Percentiles rank a stretch among this genome's conserved stretches.
These are phyloP conservation scores for Nycticryphes semicollaris DNA, from an alignment of 2,113 vertebrate genomes.

Conservation along the genomic window DNA sequence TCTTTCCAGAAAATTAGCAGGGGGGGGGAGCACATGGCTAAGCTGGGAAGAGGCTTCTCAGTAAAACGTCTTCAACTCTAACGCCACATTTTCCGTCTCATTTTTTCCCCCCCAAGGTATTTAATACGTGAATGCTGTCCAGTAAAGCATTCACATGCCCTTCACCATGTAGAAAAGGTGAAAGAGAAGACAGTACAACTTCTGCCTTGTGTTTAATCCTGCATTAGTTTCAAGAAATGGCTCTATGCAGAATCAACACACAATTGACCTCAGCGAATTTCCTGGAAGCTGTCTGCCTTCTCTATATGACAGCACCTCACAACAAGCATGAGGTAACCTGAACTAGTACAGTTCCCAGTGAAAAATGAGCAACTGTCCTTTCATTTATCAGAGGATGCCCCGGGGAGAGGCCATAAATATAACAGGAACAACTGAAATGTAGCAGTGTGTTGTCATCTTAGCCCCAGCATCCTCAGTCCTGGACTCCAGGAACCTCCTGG, in stretches of 20 bases:
- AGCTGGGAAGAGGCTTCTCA: background rate
- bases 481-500: background rate
- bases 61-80: background rate
- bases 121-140: background rate
- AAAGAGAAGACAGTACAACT: background rate
- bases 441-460: background rate
- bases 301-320: background rate
- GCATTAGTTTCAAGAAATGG: background rate
- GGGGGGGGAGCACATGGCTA: background rate
- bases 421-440: background rate
- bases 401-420: background rate
- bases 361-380: background rate
- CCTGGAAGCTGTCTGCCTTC: background rate
- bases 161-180: background rate
- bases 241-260: background rate
- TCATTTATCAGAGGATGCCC: background rate
- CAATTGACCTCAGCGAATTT: background rate
- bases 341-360: background rate
- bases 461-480: background rate
- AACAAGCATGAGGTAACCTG: background rate
- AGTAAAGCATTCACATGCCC: background rate
- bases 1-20: background rate
- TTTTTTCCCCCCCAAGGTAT: background rate
- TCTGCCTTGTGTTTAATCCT: background rate
- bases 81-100: accelerated